Conservation (phyloP, 1,140 invertebrate species). For the Microplitis demolitor region DNA sequence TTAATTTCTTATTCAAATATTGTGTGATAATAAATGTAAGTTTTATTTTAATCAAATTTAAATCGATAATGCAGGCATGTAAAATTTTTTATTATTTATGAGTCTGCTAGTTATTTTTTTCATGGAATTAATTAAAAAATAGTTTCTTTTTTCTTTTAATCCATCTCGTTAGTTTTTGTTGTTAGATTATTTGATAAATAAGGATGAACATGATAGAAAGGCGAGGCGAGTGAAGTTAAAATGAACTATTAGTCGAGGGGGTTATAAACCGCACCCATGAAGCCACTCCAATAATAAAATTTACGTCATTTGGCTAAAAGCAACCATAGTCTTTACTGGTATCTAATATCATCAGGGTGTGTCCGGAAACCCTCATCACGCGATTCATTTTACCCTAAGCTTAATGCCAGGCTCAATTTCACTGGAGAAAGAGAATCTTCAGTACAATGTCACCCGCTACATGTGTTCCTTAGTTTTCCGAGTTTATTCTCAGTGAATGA, state of each 20-base stretch:
- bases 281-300: constrained; percentile 27
- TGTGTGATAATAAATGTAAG: no score
- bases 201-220: neutral
- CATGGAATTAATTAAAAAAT: no score
- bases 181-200: neutral
- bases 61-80: no score
- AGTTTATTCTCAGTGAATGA: neutral
- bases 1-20: no score
- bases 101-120: no score
- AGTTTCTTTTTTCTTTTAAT: no score
- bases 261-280: constrained; percentile 12
- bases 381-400: constrained; percentile 35
- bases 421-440: neutral
- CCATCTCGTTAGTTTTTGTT: neutral
- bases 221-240: constrained; percentile 19
- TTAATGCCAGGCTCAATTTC: neutral
- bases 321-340: constrained; percentile 20
- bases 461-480: neutral
- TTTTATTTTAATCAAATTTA: no score
- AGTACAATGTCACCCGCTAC: neutral
- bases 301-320: constrained; percentile 26
- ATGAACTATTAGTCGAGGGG: neutral
- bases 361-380: constrained; percentile 52
- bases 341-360: constrained; percentile 54
- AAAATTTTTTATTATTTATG: no score